Conservation (phyloP, 2,797 vertebrate genomes). For the Enteromius treurensis region DNA sequence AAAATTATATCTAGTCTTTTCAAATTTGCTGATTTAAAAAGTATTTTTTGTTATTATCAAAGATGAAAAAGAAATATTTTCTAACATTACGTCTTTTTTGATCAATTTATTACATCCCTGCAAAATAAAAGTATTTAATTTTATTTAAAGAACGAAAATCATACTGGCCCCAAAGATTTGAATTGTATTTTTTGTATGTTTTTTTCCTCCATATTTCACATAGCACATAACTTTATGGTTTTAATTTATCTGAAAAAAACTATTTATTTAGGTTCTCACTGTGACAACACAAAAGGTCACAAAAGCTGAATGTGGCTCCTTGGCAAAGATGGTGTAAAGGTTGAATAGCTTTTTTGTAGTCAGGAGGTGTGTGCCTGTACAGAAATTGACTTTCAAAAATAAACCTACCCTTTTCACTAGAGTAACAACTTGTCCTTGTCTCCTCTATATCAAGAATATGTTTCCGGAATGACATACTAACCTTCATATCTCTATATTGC, state of each 20-base stretch:
- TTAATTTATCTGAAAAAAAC: neutral
- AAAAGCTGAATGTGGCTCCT: conserved; percentile 13
- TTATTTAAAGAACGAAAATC: neutral
- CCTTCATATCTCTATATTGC: conserved; percentile 5
- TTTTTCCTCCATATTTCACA: neutral
- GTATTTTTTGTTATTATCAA: neutral
- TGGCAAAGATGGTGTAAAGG: conserved; percentile 6
- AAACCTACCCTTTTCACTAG: conserved; percentile 38
- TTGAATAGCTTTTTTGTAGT: conserved; percentile 37
- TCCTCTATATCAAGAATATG: neutral
- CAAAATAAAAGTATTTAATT: neutral
- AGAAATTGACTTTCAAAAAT: conserved; percentile 26
- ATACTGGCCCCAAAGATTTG: neutral
- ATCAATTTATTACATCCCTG: neutral
- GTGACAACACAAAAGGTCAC: conserved; percentile 16
- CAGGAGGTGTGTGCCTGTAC: neutral
- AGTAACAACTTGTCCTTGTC: conserved; percentile 15
- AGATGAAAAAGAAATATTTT: neutral
- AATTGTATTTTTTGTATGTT: neutral
- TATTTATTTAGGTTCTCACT: conserved; percentile 4
- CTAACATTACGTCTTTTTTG: neutral
- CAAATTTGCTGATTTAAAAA: too few species aligned
- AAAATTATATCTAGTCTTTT: too few species aligned
- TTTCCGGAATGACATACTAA: conserved; percentile 11
- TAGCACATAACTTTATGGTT: neutral